A percentile compares a stretch with the other conserved stretches of the same genome.
These are phyloP conservation scores for Copsychus sechellarum DNA, from an alignment of 2,113 vertebrate species.

Conservation along the genomic window DNA sequence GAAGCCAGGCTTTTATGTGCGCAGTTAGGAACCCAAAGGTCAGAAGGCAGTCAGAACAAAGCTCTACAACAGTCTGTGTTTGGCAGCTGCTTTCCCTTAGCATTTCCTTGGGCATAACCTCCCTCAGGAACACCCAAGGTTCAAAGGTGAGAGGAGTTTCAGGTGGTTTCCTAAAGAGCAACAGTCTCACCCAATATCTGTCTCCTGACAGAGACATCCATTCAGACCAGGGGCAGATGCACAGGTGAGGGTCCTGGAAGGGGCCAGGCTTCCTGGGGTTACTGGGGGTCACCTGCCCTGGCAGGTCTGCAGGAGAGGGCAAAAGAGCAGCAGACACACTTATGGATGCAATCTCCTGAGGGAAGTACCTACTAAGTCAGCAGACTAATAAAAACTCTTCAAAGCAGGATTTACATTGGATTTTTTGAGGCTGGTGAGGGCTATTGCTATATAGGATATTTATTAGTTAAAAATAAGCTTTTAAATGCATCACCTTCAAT, in stretches of 20 bases:
- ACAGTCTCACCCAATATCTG: background rate
- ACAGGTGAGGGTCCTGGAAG: background rate
- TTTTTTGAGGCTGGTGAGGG: background rate
- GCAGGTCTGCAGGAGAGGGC: background rate
- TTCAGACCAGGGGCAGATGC: background rate
- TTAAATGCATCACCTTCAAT: background rate
- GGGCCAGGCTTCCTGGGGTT: background rate
- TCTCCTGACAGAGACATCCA: accelerated
- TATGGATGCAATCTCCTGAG: background rate
- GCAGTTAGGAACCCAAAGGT: background rate
- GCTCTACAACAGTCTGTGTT: accelerated
- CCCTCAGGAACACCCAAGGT: background rate
- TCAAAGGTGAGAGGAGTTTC: background rate
- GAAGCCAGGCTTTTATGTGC: background rate
- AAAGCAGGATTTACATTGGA: background rate
- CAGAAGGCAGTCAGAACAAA: background rate
- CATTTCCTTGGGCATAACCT: background rate
- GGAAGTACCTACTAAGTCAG: background rate
- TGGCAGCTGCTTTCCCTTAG: background rate
- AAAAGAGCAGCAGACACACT: background rate
- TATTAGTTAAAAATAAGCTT: background rate
- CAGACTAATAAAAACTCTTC: background rate
- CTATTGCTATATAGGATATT: background rate
- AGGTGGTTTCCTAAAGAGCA: background rate
- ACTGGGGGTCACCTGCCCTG: background rate